Conservation (phyloP, 2,888 invertebrate species). For the Cylloceria caligata region DNA sequence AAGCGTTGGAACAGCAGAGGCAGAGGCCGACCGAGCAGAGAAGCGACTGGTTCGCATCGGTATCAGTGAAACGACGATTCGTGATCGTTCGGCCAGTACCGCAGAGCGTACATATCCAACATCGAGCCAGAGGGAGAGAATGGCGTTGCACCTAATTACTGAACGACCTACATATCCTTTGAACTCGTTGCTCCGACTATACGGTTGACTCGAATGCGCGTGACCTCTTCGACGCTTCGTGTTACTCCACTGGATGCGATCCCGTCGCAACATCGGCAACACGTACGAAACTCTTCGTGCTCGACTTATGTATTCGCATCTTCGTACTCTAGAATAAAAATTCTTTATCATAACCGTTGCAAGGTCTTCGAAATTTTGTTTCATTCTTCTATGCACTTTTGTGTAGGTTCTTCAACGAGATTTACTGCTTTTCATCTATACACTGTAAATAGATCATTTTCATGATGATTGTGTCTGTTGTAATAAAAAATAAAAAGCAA, state of each 20-base stretch:
- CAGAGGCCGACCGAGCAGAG: neutral
- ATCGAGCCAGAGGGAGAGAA: constrained; percentile 56
- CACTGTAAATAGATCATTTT: too few species aligned
- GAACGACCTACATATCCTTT: constrained; percentile 65
- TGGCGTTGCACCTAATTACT: constrained; percentile 67
- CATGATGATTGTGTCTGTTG: too few species aligned
- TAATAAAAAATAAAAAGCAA: too few species aligned
- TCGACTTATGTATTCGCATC: neutral
- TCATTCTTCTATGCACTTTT: too few species aligned
- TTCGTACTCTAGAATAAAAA: neutral
- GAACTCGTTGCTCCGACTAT: constrained; percentile 42
- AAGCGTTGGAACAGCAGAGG: constrained; percentile 8
- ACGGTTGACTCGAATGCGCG: constrained; percentile 31
- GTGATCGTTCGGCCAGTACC: constrained; percentile 52
- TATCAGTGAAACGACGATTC: constrained; percentile 46
- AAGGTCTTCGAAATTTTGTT: too few species aligned
- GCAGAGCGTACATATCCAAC: constrained; percentile 40
- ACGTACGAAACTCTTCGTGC: constrained; percentile 27
- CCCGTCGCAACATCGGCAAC: neutral
- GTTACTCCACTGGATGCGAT: constrained; percentile 25
- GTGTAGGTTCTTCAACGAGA: too few species aligned
- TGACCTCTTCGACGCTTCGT: constrained; percentile 52
- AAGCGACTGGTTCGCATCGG: constrained; percentile 36
- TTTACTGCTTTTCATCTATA: too few species aligned
- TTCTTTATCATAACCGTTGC: neutral